A percentile compares a stretch with the other conserved stretches of the same genome.
phyloP scores from a whole-genome alignment of 1,140 invertebrate species.

The Psix sp. region DNA sequence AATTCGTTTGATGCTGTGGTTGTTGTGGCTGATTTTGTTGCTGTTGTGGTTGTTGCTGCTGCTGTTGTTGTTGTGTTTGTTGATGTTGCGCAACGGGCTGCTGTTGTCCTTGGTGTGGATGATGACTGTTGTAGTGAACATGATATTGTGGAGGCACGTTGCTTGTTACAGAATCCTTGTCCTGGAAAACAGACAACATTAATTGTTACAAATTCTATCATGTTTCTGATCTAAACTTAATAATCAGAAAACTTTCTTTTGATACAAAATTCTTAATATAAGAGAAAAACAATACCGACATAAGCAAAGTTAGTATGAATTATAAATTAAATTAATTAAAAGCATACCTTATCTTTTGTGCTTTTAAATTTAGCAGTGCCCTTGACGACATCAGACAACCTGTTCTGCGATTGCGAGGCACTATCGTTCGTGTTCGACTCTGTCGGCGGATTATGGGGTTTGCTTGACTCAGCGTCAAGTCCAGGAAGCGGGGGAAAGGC shows the following conservation, averaged over 20 bases:
- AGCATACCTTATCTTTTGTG: constrained; percentile 70
- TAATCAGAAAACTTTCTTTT: too few relatives aligned
- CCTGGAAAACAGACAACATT: too few relatives aligned
- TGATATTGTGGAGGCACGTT: constrained; percentile 60
- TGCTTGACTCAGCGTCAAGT: constrained; percentile 70
- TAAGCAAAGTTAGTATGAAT: neutral
- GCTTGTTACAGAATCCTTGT: constrained; percentile 62
- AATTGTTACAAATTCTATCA: too few relatives aligned
- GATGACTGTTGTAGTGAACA: constrained; percentile 48
- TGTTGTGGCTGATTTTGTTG: constrained; percentile 46
- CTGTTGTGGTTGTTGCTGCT: constrained; percentile 55
- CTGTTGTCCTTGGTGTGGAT: constrained; percentile 48
- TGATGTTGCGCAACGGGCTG: constrained; percentile 40
- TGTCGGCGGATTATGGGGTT: constrained; percentile 65
- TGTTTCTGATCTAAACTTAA: too few relatives aligned
- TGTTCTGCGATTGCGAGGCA: constrained; percentile 75
- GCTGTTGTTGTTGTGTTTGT: constrained; percentile 46
- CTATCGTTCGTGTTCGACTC: constrained; percentile 64
- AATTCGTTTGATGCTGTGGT: constrained; percentile 60
- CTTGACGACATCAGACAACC: constrained; percentile 89
- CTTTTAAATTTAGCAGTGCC: constrained; percentile 82
- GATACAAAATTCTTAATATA: too few relatives aligned
- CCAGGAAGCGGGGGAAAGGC: constrained; percentile 90
- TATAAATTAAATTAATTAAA: constrained; percentile 5
- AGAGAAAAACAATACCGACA: too few relatives aligned